Percentiles rank a stretch among this genome's conserved stretches.
Conservation (phyloP, 2,888 invertebrate genomes). For the Disparrhopalites patrizii region DNA sequence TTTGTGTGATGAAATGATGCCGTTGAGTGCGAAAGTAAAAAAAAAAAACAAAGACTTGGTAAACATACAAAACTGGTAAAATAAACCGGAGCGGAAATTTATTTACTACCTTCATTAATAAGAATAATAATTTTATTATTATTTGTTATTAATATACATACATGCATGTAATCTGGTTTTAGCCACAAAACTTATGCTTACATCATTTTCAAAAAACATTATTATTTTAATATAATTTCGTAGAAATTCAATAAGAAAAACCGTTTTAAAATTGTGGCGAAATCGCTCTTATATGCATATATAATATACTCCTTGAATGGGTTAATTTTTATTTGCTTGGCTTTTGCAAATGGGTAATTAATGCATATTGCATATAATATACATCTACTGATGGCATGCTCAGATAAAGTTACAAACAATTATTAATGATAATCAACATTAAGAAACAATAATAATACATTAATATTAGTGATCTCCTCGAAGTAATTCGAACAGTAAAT, state of each 20-base stretch:
- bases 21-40: neutral
- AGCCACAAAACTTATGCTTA: no score
- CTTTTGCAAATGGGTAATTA: neutral
- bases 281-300: neutral
- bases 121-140: slow-evolving; percentile 1
- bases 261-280: slow-evolving; percentile 10
- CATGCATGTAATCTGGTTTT: slow-evolving; percentile 9
- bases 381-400: neutral
- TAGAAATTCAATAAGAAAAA: slow-evolving; percentile 26
- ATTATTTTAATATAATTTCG: slow-evolving; percentile 10
- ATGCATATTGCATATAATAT: neutral
- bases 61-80: slow-evolving; percentile 11
- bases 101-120: slow-evolving; percentile 15
- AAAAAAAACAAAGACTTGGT: neutral
- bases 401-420: no score
- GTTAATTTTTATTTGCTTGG: neutral
- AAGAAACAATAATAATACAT: slow-evolving; percentile 1
- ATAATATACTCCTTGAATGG: neutral
- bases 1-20: slow-evolving; percentile 1
- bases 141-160: slow-evolving; percentile 5
- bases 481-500: slow-evolving; percentile 90
- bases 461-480: slow-evolving; percentile 77
- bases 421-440: no score
- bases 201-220: slow-evolving; percentile 9
- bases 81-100: slow-evolving; percentile 21